These are phyloP conservation scores for Nipponacmea schrenckii DNA, from an alignment of 2,888 invertebrate species.

Conservation along the genomic window DNA sequence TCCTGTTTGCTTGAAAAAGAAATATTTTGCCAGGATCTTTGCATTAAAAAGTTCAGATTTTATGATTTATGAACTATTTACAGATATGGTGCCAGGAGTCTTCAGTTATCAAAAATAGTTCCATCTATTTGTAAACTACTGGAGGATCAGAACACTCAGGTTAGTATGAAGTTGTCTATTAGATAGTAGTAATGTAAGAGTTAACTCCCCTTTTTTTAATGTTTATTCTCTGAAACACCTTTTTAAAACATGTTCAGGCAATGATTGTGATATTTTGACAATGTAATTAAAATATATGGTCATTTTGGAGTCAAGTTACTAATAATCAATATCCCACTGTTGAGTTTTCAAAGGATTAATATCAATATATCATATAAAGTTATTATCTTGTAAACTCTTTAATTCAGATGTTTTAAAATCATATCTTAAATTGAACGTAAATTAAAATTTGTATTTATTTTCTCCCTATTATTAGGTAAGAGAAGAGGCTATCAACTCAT, in stretches of 20 bases:
- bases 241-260: not conserved
- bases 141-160: constrained; percentile 86
- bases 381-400: too few relatives aligned
- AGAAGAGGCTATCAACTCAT: constrained; percentile 85
- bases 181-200: not conserved
- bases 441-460: not conserved
- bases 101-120: constrained; percentile 84
- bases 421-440: not conserved
- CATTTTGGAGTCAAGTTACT: too few relatives aligned
- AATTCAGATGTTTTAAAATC: not conserved
- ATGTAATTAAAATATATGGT: too few relatives aligned
- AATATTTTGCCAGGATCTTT: too few relatives aligned
- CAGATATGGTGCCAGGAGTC: constrained; percentile 86
- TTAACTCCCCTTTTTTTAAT: not conserved
- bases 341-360: too few relatives aligned
- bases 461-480: constrained; percentile 71
- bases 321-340: too few relatives aligned
- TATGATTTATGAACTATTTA: constrained; percentile 44
- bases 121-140: constrained; percentile 84
- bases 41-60: too few relatives aligned
- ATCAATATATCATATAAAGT: too few relatives aligned
- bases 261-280: not conserved
- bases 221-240: too few relatives aligned
- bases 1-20: too few relatives aligned
- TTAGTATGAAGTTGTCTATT: constrained; percentile 33